Conservation (phyloP, 2,797 vertebrate genomes). For the Cetoscarus ocellatus region DNA sequence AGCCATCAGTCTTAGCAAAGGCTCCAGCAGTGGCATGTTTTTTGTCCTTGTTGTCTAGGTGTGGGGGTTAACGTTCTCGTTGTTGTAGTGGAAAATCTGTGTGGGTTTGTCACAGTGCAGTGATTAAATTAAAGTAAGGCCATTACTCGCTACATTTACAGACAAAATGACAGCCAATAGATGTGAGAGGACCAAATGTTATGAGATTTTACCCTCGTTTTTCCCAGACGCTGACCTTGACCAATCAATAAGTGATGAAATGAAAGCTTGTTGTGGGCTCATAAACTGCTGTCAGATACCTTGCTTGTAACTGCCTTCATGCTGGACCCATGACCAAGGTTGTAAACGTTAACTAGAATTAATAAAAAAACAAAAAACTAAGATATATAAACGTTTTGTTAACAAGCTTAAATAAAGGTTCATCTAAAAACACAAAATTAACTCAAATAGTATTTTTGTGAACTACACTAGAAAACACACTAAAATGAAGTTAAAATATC, state of each 20-base stretch:
- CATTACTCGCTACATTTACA: not conserved
- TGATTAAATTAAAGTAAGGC: constrained; percentile 5
- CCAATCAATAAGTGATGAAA: not conserved
- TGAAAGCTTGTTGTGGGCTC: not conserved
- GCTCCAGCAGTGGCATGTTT: not conserved
- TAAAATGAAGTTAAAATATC: too few relatives aligned
- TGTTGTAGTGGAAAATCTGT: not conserved
- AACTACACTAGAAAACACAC: too few relatives aligned
- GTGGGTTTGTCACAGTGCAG: not conserved
- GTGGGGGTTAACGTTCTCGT: not conserved
- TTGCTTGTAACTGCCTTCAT: not conserved
- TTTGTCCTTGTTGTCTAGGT: not conserved
- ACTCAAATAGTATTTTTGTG: too few relatives aligned
- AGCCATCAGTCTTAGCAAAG: constrained; percentile 12
- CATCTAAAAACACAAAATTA: too few relatives aligned
- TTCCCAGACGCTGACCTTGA: not conserved
- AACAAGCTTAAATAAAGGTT: too few relatives aligned
- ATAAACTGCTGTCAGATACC: not conserved
- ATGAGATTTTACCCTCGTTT: not conserved
- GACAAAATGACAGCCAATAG: not conserved
- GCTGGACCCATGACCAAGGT: not conserved
- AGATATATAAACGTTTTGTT: too few relatives aligned
- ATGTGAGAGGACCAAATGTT: not conserved
- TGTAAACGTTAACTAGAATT: too few relatives aligned
- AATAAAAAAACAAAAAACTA: too few relatives aligned